A percentile compares a stretch with the other conserved stretches of the same genome.
These are phyloP conservation scores for Cydia fagiglandana DNA, from an alignment of 1,140 invertebrate genomes.

Conservation along the genomic window DNA sequence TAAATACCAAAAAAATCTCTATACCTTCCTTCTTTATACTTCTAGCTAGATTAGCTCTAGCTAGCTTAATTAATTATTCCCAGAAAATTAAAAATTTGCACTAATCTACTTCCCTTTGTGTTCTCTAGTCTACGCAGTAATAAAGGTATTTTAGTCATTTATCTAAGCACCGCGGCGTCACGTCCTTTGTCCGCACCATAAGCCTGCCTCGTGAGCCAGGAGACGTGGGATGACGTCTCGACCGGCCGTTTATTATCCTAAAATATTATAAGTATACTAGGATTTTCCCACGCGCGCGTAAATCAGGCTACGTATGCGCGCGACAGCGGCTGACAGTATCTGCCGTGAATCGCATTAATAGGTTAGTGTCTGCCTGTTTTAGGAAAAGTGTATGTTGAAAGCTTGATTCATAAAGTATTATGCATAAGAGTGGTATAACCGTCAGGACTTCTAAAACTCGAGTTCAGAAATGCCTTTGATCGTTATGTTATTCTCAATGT, in stretches of 20 bases:
- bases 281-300: slow-evolving; percentile 26
- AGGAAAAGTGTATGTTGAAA: background rate
- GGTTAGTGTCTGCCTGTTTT: background rate
- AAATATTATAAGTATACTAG: slow-evolving; percentile 5
- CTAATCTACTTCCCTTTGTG: background rate
- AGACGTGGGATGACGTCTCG: slow-evolving; percentile 27
- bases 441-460: background rate
- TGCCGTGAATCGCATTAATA: background rate
- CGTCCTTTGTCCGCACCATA: slow-evolving; percentile 25
- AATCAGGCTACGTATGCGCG: slow-evolving; percentile 24
- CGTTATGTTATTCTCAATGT: too few relatives aligned
- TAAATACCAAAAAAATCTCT: too few relatives aligned
- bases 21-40: too few relatives aligned
- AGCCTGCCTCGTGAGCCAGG: background rate
- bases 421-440: too few relatives aligned
- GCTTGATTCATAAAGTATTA: too few relatives aligned
- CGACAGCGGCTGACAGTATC: slow-evolving; percentile 19
- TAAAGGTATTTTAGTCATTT: slow-evolving; percentile 18
- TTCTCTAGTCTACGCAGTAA: slow-evolving; percentile 5
- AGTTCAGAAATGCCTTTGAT: too few relatives aligned
- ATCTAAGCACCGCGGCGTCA: slow-evolving; percentile 21
- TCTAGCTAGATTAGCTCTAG: too few relatives aligned
- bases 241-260: slow-evolving; percentile 27
- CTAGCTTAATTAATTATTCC: too few relatives aligned
- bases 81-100: background rate